Base-by-base conservation (phyloP, 1,140 invertebrate genomes). In the Odontomachus brunneus region DNA sequence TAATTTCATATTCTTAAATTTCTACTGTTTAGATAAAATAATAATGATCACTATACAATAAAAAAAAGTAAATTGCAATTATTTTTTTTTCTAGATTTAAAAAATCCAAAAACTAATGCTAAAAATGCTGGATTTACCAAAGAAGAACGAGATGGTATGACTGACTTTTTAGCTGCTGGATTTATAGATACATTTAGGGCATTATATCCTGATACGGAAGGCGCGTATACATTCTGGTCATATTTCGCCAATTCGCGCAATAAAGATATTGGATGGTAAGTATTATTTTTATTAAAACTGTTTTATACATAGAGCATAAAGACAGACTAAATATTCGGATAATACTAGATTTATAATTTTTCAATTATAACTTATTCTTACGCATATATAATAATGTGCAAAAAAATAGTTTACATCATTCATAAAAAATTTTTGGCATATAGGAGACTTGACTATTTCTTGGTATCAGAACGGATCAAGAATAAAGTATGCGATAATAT, bases 51-150 rank as follows among this genome's bases (percentile, higher is more conserved):
- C 7, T 49, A 33, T 67, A 26, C 14, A 15, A 74, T 67, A 48
- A n/a, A 29, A 49, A 59, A 65, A 12, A 51, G 65, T 63, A 67
- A 67, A 9, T 80, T 69, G 2, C 2, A 17, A 53, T 38, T 57
- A 71, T 62, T 55, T 19, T 44, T n/a, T n/a, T 66, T 74, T 81
- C 12, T 85, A 98, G 99, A 99, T 96, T 94, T 99, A 82, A 96
- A 96, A 15, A 99, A 99, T 95, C 99, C 99, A 3, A 98, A 99
- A 93, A 96, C 96, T 0, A 99, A 99, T 92, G 97, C 96, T 67
- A 98, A 97, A 92, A 98, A 97, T 92, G 98, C 99, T 60, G 99
- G 99, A 15, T 99, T 99, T 91, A 99, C 99, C 0, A 95, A 96
- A 89, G 97, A 99, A 93, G 99, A 99, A 94, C 95, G 99, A 72